Conservation (phyloP, 2,113 vertebrate species). For the Vulpes vulpes region DNA sequence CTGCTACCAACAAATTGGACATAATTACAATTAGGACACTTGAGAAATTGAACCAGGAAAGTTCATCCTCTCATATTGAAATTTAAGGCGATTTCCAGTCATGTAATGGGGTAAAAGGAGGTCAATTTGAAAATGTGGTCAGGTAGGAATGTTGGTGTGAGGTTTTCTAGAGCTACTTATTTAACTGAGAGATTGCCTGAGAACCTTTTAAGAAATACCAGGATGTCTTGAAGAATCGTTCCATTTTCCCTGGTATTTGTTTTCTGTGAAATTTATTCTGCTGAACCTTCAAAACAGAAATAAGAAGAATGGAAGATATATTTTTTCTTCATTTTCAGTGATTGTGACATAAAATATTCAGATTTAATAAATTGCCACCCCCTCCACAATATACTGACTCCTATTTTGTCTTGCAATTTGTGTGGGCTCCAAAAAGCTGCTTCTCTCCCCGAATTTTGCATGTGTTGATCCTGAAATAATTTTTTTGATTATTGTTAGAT, state of each 20-base stretch:
- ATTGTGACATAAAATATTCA: slow-evolving; percentile 40
- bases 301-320: neutral
- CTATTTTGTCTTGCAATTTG: neutral
- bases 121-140: slow-evolving; percentile 29
- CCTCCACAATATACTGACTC: neutral
- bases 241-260: neutral
- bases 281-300: neutral
- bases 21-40: slow-evolving; percentile 47
- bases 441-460: neutral
- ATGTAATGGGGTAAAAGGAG: neutral
- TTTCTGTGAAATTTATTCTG: slow-evolving; percentile 44
- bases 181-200: neutral
- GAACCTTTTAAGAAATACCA: neutral
- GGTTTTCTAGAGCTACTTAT: slow-evolving; percentile 20
- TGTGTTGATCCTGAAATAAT: neutral
- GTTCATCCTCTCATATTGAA: neutral
- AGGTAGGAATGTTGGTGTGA: neutral
- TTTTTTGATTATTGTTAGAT: slow-evolving; percentile 16
- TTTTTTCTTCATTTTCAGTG: slow-evolving; percentile 37
- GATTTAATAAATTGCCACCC: neutral
- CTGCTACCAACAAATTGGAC: neutral
- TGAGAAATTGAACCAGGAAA: neutral
- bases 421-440: neutral
- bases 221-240: neutral
- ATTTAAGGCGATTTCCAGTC: slow-evolving; percentile 53